Conservation (phyloP, 2,113 vertebrate genomes). For the Mesocricetus auratus region DNA sequence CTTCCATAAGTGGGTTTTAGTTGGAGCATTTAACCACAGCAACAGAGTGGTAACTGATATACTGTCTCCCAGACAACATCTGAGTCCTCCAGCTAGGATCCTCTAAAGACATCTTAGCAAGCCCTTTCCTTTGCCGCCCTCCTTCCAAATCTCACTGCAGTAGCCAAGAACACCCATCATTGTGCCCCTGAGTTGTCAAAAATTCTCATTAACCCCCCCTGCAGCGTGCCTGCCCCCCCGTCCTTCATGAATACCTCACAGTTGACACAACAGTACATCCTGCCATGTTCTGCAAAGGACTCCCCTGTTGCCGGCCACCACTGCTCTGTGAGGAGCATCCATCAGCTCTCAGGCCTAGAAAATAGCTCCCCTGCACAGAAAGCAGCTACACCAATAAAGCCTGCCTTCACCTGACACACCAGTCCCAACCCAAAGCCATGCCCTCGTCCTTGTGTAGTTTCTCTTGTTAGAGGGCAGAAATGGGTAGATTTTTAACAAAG, state of each 20-base stretch:
- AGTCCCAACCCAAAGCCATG: background rate
- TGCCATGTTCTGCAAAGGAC: background rate
- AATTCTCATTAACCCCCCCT: background rate
- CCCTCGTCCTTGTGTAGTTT: background rate
- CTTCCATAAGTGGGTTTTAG: background rate
- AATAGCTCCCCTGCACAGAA: background rate
- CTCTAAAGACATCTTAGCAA: background rate
- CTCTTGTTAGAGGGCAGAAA: background rate
- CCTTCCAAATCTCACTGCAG: background rate
- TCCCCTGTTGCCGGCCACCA: background rate
- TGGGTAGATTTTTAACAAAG: background rate
- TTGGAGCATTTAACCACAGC: background rate
- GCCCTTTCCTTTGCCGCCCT: background rate
- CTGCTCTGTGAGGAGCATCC: background rate
- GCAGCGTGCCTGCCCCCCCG: background rate
- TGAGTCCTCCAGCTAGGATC: background rate
- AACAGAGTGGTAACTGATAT: background rate
- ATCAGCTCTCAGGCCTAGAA: background rate
- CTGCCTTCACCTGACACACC: background rate
- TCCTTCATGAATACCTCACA: background rate
- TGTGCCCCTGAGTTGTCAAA: background rate
- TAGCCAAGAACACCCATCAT: background rate
- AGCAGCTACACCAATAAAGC: background rate
- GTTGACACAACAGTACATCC: background rate
- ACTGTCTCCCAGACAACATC: background rate